A percentile compares a stretch with the other conserved stretches of the same genome.
phyloP scores from a whole-genome alignment of 2,888 invertebrate species.

The Eupithecia subumbrata region DNA sequence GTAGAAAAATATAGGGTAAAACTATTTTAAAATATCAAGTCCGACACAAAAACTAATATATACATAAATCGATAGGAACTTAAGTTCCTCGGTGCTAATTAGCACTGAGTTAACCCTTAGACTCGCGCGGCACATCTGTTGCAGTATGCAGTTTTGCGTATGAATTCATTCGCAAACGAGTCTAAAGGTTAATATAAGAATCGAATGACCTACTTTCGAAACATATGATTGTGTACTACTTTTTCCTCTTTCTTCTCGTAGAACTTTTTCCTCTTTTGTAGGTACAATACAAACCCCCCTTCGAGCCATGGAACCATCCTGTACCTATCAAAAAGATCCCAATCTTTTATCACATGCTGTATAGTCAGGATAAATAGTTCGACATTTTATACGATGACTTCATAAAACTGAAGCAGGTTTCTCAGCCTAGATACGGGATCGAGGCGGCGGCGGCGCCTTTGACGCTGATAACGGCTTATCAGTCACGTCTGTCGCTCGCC shows the following conservation, averaged over 20 bases:
- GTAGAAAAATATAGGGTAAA: not conserved
- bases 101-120: no score
- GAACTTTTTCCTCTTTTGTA: no score
- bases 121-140: no score
- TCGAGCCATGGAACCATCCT: not conserved
- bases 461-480: slow-evolving; percentile 66
- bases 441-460: slow-evolving; percentile 52
- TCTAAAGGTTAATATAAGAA: not conserved
- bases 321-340: not conserved
- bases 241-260: no score
- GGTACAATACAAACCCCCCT: no score
- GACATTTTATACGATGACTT: not conserved
- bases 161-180: no score
- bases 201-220: not conserved
- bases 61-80: not conserved
- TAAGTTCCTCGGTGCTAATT: no score
- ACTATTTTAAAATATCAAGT: not conserved
- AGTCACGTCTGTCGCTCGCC: slow-evolving; percentile 55
- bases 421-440: slow-evolving; percentile 49
- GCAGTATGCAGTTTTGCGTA: no score
- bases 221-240: not conserved
- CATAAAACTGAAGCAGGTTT: slow-evolving; percentile 25
- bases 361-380: not conserved
- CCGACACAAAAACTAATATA: not conserved
- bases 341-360: not conserved